Base-by-base conservation (phyloP, 2,888 invertebrate species). In the Cryptosula pallasiana region DNA sequence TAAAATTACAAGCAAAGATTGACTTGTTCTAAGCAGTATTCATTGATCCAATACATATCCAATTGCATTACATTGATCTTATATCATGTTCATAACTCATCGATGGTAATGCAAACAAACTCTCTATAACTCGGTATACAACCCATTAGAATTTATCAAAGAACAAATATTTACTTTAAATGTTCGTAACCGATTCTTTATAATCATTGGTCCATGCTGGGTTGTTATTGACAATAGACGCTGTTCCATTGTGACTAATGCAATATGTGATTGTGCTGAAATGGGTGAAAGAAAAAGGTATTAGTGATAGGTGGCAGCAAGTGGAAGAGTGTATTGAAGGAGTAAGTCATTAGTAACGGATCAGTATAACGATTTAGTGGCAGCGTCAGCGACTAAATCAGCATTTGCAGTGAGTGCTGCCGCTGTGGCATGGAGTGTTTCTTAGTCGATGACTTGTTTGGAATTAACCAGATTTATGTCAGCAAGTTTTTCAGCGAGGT, bases 401-500 rank as follows among this genome's bases (percentile, higher is more conserved):
- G n/a, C n/a, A n/a, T n/a, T n/a, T n/a, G n/a, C n/a, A n/a, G n/a
- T n/a, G n/a, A n/a, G n/a, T n/a, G n/a, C n/a, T n/a, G n/a, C n/a
- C n/a, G n/a, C n/a, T n/a, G n/a, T n/a, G n/a, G 9, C 13, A 63
- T 63, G 63, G 63, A 63, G 63, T 63, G 63, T 13, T 63, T 63
- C 13, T 13, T 63, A 16, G 20, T 27, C 13, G 63, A 63, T 32
- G 63, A 63, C 32, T 34, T 63, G 13, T 63, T 63, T 32, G 63
- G 63, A 27, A 63, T 63, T 13, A 63, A 63, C 32, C 63, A 63
- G 63, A 63, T 63, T 29, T 63, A 63, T 63, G 63, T 63, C 5
- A 32, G 34, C 5, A 63, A 32, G 32, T 63, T 63, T n/a, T 63
- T 63, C 32, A 32, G 25, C 5, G 63, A 63, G 32, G 63, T 63